These are phyloP conservation scores for Thymelicus lineola DNA, from an alignment of 2,888 invertebrate genomes.

Conservation along the genomic window DNA sequence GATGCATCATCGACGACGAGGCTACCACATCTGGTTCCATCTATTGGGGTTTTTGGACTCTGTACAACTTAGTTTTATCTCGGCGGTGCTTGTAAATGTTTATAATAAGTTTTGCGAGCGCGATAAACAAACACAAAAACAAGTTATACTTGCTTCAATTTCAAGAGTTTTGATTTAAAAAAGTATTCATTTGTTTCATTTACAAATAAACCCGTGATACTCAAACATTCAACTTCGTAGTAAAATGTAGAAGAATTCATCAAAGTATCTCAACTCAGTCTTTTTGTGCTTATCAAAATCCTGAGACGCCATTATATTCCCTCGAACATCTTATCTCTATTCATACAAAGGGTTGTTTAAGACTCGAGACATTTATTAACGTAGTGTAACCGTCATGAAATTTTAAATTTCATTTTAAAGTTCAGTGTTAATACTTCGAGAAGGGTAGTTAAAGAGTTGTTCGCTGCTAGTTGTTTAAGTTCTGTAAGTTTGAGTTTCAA, in stretches of 20 bases:
- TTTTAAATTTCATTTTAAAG: constrained; percentile 24
- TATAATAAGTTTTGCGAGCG: no score
- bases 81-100: no score
- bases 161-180: no score
- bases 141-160: no score
- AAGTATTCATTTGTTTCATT: not conserved
- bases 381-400: constrained; percentile 16
- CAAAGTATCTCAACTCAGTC: not conserved
- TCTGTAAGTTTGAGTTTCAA: not conserved
- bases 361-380: constrained; percentile 16
- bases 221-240: not conserved
- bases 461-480: constrained; percentile 19
- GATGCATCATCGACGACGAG: no score
- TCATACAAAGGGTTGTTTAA: constrained; percentile 13
- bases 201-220: not conserved
- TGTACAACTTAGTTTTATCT: no score
- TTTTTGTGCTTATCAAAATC: constrained; percentile 12
- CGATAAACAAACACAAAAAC: no score
- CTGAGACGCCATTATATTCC: constrained; percentile 1
- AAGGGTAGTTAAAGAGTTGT: constrained; percentile 20
- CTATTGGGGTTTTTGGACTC: no score
- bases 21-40: no score
- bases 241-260: not conserved
- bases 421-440: constrained; percentile 24
- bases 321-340: constrained; percentile 5